Conservation (phyloP, 2,113 vertebrate species). For the Athene cunicularia region DNA sequence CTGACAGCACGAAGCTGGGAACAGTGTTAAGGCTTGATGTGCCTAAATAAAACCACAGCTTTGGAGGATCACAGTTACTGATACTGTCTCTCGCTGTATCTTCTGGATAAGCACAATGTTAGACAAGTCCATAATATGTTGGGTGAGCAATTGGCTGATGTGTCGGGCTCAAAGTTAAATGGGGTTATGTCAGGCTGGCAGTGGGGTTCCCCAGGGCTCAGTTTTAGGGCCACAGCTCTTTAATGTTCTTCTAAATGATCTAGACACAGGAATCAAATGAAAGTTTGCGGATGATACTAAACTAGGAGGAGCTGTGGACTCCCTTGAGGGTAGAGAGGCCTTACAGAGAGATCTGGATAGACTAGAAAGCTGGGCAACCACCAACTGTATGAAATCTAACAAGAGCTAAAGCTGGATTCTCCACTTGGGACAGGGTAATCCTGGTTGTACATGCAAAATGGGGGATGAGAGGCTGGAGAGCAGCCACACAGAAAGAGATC, state of each 20-base stretch:
- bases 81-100: neutral
- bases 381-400: neutral
- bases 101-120: neutral
- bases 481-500: neutral
- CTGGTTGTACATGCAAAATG: too few relatives aligned
- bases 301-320: neutral
- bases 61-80: neutral
- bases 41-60: neutral
- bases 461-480: neutral
- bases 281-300: neutral
- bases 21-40: neutral
- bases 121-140: neutral
- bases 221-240: neutral
- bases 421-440: neutral
- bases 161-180: neutral
- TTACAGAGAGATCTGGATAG: neutral
- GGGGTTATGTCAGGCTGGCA: neutral
- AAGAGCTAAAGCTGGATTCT: neutral
- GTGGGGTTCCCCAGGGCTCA: neutral
- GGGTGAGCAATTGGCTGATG: neutral
- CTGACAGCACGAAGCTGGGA: neutral
- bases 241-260: neutral
- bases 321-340: neutral
- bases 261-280: accelerated
- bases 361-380: neutral